These are phyloP conservation scores for Torymus aiolomorphi DNA, from an alignment of 2,888 invertebrate genomes.

Conservation along the genomic window DNA sequence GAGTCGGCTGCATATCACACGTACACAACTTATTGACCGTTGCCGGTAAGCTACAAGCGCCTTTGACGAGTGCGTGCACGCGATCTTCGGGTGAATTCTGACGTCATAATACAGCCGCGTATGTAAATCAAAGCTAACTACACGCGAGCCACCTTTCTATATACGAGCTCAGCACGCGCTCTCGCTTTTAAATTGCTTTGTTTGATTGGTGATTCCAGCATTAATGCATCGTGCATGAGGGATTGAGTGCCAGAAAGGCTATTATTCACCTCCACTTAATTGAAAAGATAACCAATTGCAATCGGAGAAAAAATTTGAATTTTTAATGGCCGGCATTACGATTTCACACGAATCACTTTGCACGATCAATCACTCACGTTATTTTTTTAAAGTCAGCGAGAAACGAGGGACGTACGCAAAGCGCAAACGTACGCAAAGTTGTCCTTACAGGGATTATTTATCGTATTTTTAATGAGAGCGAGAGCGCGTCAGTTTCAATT, in stretches of 20 bases:
- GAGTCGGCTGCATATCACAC: slow-evolving; percentile 8
- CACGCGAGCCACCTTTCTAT: slow-evolving; percentile 66
- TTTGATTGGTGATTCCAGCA: slow-evolving; percentile 66
- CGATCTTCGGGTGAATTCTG: slow-evolving; percentile 70
- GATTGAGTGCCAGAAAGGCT: slow-evolving; percentile 47
- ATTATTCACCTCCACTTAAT: slow-evolving; percentile 52
- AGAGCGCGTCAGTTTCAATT: no score
- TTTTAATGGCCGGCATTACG: slow-evolving; percentile 36
- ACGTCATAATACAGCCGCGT: slow-evolving; percentile 73
- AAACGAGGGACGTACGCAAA: no score
- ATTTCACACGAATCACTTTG: slow-evolving; percentile 31
- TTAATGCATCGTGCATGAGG: slow-evolving; percentile 48
- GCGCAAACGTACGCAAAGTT: no score
- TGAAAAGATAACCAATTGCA: slow-evolving; percentile 52
- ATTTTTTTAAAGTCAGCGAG: no score
- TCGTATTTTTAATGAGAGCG: no score
- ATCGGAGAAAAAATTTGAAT: slow-evolving; percentile 36
- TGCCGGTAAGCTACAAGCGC: slow-evolving; percentile 62
- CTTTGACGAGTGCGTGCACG: slow-evolving; percentile 74
- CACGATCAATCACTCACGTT: slow-evolving; percentile 18
- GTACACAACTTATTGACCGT: slow-evolving; percentile 68
- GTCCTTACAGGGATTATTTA: no score
- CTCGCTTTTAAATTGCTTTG: slow-evolving; percentile 71
- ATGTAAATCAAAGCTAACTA: slow-evolving; percentile 73
- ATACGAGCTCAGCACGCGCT: slow-evolving; percentile 61